Base-by-base conservation (phyloP, 2,888 invertebrate species). In the Protonemura montana region DNA sequence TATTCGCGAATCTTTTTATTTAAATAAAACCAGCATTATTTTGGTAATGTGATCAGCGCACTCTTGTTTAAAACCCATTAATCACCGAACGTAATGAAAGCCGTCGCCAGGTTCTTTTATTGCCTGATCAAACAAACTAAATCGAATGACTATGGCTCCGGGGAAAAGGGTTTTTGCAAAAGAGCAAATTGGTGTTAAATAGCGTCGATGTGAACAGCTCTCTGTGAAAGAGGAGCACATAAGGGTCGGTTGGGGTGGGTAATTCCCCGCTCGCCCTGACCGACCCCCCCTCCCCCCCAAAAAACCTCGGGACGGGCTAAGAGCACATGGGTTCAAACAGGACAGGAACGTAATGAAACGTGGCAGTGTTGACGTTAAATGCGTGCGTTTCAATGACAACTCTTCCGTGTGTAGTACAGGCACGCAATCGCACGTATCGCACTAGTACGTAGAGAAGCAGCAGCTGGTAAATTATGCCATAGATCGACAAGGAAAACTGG, bases 131-230 rank as follows among this genome's bases (percentile, higher is more conserved):
- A 59, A 59, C 78, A 28, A 28, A 78, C 27, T 78, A 28, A 78
- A 78, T 78, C 78, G 78, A 28, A 78, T 78, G 78, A 78, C 78
- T 78, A 59, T 59, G 59, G 16, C n/a, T n/a, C 59, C 16, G 59
- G 59, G 6, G 26, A 21, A 78, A 78, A 78, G 28, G 78, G 81
- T 28, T 81, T 81, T 30, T 28, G 29, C 78, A 29, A 28, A 81
- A 30, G 81, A 81, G 81, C 81, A 81, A 81, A 81, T 81, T n/a
- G 81, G 30, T 81, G 81, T 81, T 7, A 30, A 29, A 28, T 30
- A n/a, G n/a, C 81, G 28, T 28, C 7, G 81, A 81, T 30, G 2
- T n/a, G 81, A 81, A 30, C 81, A 30, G 78, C 28, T 7, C 26
- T 59, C 59, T 10, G 59, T 78, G 78, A 78, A 28, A 27, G 78